phyloP scores from a whole-genome alignment of 2,113 vertebrate genomes.

The Cinclus mexicanus region DNA sequence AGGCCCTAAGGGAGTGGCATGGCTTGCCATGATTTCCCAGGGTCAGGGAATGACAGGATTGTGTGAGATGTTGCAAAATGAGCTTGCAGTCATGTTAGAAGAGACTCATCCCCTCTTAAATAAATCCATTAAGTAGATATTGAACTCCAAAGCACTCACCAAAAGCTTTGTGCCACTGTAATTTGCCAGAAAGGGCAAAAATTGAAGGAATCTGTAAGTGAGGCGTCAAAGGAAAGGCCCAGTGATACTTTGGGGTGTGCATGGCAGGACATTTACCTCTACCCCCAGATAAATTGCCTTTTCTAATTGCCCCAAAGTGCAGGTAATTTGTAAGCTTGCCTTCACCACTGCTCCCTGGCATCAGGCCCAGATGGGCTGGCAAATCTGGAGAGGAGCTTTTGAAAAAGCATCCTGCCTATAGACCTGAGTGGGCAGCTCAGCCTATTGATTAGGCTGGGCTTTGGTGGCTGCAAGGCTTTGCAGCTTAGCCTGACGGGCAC shows the following conservation, averaged over 20 bases:
- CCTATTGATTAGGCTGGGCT: neutral
- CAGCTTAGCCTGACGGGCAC: accelerated
- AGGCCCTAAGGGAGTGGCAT: neutral
- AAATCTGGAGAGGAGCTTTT: neutral
- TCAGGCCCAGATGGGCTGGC: neutral
- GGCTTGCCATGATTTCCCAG: neutral
- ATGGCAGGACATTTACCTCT: neutral
- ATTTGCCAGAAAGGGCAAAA: neutral
- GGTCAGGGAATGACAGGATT: neutral
- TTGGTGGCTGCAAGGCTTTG: neutral
- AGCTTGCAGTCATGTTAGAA: neutral
- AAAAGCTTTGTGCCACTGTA: neutral
- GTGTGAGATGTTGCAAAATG: neutral
- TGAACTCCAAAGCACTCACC: neutral
- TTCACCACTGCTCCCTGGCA: slow-evolving; percentile 14
- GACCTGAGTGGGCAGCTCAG: neutral
- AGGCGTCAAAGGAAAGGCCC: neutral
- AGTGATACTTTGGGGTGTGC: neutral
- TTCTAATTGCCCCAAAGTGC: slow-evolving; percentile 49
- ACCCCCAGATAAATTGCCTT: slow-evolving; percentile 20
- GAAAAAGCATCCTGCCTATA: neutral
- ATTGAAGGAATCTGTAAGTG: neutral
- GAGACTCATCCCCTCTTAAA: neutral
- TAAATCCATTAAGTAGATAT: accelerated
- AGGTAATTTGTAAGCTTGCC: slow-evolving; percentile 27